phyloP scores from a whole-genome alignment of 2,797 vertebrate genomes.

The Petrocephalus schoutedeni region DNA sequence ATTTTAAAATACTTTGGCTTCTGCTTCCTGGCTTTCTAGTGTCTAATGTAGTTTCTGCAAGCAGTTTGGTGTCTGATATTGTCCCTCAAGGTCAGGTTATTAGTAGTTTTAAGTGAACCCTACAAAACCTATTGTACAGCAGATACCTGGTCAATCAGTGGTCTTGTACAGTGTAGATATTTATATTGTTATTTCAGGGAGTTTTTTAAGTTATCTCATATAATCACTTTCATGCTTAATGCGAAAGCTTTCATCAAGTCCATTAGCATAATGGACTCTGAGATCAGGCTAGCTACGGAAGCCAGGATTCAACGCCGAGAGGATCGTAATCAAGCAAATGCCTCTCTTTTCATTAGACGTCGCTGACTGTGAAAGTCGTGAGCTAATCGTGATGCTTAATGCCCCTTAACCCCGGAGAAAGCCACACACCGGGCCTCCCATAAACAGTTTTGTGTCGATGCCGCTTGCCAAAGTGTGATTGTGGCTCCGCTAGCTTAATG shows the following conservation, averaged over 20 bases:
- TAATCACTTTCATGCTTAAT: conserved; percentile 8
- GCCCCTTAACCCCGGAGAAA: conserved; percentile 15
- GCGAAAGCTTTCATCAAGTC: not conserved
- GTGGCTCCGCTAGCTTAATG: not conserved
- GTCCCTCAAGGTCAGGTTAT: not conserved
- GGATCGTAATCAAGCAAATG: conserved; percentile 24
- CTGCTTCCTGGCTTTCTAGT: not conserved
- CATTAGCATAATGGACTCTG: conserved; percentile 25
- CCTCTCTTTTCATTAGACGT: conserved; percentile 24
- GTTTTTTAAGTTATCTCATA: not conserved
- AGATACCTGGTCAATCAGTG: not conserved
- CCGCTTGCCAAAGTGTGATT: not conserved
- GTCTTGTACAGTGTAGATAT: not conserved
- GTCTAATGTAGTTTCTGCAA: not conserved
- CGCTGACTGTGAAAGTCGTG: conserved; percentile 23
- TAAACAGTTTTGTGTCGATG: conserved; percentile 1
- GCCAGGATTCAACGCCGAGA: conserved; percentile 14
- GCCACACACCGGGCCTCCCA: conserved; percentile 2
- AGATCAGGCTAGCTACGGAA: not conserved
- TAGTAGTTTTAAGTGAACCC: not conserved
- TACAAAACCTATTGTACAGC: not conserved
- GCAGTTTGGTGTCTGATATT: not conserved
- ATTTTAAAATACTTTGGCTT: not conserved
- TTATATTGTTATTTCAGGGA: not conserved
- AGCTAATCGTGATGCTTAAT: conserved; percentile 25